A percentile compares a stretch with the other conserved stretches of the same genome.
Conservation (phyloP, 2,888 invertebrate genomes). For the Cheilosia vernalis region DNA sequence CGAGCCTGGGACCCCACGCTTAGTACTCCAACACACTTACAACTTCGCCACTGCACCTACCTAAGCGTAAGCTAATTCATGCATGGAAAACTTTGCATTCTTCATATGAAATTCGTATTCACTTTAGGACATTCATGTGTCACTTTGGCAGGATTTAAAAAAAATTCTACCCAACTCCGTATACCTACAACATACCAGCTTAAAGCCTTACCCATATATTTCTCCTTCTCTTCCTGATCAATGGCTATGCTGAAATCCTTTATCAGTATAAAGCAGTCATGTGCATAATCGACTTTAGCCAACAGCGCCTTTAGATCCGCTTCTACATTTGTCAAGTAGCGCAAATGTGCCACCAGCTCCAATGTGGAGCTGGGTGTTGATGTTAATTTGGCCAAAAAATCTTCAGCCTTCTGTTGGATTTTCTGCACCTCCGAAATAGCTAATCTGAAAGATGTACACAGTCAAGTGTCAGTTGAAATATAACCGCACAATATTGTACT, state of each 20-base stretch:
- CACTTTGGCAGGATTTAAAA: too few species aligned
- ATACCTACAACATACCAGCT: not conserved
- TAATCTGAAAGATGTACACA: slow-evolving; percentile 83
- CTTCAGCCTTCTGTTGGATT: slow-evolving; percentile 82
- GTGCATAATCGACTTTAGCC: slow-evolving; percentile 89
- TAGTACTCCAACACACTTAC: too few species aligned
- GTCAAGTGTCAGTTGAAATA: not conserved
- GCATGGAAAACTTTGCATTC: too few species aligned
- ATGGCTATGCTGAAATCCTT: slow-evolving; percentile 90
- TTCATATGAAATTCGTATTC: too few species aligned
- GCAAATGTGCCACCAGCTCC: slow-evolving; percentile 86
- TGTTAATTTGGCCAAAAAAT: slow-evolving; percentile 87
- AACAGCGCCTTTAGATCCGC: slow-evolving; percentile 89
- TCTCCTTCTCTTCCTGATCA: slow-evolving; percentile 87
- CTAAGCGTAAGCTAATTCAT: too few species aligned
- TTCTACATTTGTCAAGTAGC: slow-evolving; percentile 86
- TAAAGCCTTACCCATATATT: slow-evolving; percentile 80
- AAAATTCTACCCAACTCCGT: too few species aligned
- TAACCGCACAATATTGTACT: slow-evolving; percentile 82
- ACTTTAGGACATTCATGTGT: too few species aligned
- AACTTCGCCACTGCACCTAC: too few species aligned
- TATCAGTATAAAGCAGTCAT: slow-evolving; percentile 92
- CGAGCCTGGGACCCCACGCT: too few species aligned
- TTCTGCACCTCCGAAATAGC: slow-evolving; percentile 86
- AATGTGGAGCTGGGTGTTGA: slow-evolving; percentile 88